Conservation (phyloP, 2,797 vertebrate species). For the Melopsittacus undulatus region DNA sequence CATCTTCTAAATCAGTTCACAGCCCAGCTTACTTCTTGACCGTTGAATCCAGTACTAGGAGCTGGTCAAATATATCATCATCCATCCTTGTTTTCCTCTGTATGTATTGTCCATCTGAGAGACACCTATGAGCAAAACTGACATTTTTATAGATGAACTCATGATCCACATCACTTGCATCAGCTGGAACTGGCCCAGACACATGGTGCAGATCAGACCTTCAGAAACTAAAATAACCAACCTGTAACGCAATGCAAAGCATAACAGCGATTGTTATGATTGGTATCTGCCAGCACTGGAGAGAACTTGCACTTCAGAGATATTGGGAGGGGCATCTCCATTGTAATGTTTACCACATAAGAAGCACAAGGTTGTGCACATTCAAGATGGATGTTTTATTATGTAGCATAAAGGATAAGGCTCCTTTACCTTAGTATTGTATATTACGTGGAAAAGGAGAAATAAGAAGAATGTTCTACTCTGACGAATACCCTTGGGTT, state of each 20-base stretch:
- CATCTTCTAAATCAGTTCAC: slow-evolving; percentile 61
- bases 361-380: slow-evolving; percentile 72
- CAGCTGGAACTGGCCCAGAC: slow-evolving; percentile 68
- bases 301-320: slow-evolving; percentile 57
- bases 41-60: slow-evolving; percentile 47
- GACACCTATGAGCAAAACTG: slow-evolving; percentile 55
- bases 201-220: slow-evolving; percentile 70
- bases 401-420: slow-evolving; percentile 57
- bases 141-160: slow-evolving; percentile 68
- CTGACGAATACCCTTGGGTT: slow-evolving; percentile 21
- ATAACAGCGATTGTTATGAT: slow-evolving; percentile 20
- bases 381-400: slow-evolving; percentile 50
- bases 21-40: slow-evolving; percentile 54
- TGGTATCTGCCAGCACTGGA: slow-evolving; percentile 55
- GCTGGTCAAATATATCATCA: slow-evolving; percentile 57
- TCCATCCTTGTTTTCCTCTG: slow-evolving; percentile 30
- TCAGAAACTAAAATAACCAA: slow-evolving; percentile 48
- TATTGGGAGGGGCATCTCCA: slow-evolving; percentile 45
- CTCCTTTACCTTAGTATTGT: slow-evolving; percentile 41
- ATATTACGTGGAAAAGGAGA: slow-evolving; percentile 27
- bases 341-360: slow-evolving; percentile 60
- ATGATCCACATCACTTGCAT: slow-evolving; percentile 60
- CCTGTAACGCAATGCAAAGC: slow-evolving; percentile 38
- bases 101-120: slow-evolving; percentile 33
- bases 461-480: slow-evolving; percentile 37